Conservation (phyloP, 2,797 vertebrate species). For the Falco peregrinus region DNA sequence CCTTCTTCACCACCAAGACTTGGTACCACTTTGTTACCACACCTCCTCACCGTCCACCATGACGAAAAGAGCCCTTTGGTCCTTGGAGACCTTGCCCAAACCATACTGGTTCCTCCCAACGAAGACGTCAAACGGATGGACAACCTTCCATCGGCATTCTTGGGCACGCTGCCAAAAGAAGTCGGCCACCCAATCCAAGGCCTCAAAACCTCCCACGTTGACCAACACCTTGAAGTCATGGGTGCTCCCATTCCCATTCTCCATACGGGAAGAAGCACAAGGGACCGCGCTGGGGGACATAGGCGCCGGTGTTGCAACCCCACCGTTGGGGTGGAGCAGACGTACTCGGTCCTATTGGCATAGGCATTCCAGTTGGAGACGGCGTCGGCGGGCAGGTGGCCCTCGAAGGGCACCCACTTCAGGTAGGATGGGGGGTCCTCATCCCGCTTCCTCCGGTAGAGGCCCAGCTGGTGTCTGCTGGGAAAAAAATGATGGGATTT, state of each 20-base stretch:
- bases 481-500: no score
- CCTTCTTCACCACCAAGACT: background rate
- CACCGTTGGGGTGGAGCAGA: rapidly evolving
- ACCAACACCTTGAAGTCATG: rapidly evolving
- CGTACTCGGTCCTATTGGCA: rapidly evolving
- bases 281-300: background rate
- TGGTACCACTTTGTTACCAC: slow-evolving; percentile 35
- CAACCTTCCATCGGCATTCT: background rate
- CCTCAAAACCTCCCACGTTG: background rate
- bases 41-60: background rate
- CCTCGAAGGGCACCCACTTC: background rate
- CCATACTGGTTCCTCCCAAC: background rate
- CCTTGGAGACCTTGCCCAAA: background rate
- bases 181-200: rapidly evolving
- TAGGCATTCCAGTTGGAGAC: background rate
- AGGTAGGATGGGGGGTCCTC: rapidly evolving
- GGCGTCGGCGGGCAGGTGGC: rapidly evolving
- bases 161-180: background rate
- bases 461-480: rapidly evolving
- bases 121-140: rapidly evolving
- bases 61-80: background rate
- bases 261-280: background rate
- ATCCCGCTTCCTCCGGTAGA: background rate
- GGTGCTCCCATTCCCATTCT: rapidly evolving
- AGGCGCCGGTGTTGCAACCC: background rate